These are phyloP conservation scores for Apamea sordens DNA, from an alignment of 2,888 invertebrate species.

Conservation along the genomic window DNA sequence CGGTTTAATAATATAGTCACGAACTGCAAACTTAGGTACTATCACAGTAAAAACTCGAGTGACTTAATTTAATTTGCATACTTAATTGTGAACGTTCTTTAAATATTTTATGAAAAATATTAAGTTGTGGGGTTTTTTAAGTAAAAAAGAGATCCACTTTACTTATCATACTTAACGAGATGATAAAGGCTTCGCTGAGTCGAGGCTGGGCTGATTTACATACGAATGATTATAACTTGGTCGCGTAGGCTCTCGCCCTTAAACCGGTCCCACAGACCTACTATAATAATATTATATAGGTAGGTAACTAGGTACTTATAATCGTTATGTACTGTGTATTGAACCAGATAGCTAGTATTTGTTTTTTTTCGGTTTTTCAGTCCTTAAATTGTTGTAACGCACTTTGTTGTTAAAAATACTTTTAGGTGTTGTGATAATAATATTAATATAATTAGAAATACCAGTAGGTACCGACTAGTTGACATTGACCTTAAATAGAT, in stretches of 20 bases:
- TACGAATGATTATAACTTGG: constrained; percentile 88
- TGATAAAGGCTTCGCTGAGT: constrained; percentile 83
- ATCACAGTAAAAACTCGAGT: constrained; percentile 26
- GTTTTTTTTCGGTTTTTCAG: not conserved
- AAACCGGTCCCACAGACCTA: constrained; percentile 63
- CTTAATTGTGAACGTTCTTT: constrained; percentile 63
- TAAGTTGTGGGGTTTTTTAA: constrained; percentile 63
- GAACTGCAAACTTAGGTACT: constrained; percentile 45
- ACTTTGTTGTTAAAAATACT: not conserved
- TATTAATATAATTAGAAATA: not conserved
- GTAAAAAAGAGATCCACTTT: constrained; percentile 78
- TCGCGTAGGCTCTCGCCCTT: constrained; percentile 71
- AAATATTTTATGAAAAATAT: constrained; percentile 68
- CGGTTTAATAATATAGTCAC: constrained; percentile 34
- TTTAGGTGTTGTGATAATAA: not conserved
- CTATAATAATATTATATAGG: constrained; percentile 32
- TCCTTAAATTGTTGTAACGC: not conserved
- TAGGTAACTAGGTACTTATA: constrained; percentile 17
- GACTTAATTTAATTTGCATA: constrained; percentile 62
- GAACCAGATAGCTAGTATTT: not conserved
- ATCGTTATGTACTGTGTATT: constrained; percentile 17
- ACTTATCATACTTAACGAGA: constrained; percentile 82
- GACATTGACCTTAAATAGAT: constrained; percentile 8
- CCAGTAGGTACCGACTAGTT: not conserved
- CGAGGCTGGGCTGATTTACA: constrained; percentile 85